Base-by-base conservation (phyloP, 2,888 invertebrate species). In the Phalangium opilio region DNA sequence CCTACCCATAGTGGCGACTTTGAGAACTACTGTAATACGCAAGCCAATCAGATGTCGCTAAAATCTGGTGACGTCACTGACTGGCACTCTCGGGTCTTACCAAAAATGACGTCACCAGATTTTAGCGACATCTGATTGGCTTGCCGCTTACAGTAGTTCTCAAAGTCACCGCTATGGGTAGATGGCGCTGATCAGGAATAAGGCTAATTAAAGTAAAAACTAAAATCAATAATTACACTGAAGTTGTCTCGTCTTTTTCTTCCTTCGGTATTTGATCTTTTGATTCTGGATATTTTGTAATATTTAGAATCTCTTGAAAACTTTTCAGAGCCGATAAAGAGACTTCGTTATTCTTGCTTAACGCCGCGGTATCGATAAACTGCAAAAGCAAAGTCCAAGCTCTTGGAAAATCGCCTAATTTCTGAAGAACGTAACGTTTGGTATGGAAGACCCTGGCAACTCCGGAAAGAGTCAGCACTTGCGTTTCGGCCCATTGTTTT, bases 401-500 rank as follows among this genome's bases (percentile, higher is more conserved):
- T 45, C 86, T 74, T 44, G 81, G 79, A 70, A 95, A 96, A 71
- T 95, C 93, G 0, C 86, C 89, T 18, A 87, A 71, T 14, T 58
- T 57, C 42, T 66, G 62, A 15, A 95, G 72, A 44, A 89, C 72
- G 60, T 81, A 81, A 57, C 89, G 77, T 65, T 93, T 84, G 1
- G 87, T 84, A 64, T 90, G 89, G 68, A 95, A 93, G 42, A 84
- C 91, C 52, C 91, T 74, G 1, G 90, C 87, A 17, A 93, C 91
- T 0, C 93, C 93, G 3, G 85, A 85, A 12, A 90, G 67, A 0
- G 87, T 86, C 51, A 89, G 66, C 35, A 86, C 91, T 73, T 91
- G 87, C 1, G 96, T 96, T 69, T 96, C 95, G 0, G 95, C 91
- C 95, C 95, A 96, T 63, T 96, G 96, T 61, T 96, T 96, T 67